Base-by-base conservation (phyloP, 64 coral and sea anemone species). In the Stylophora pistillata region DNA sequence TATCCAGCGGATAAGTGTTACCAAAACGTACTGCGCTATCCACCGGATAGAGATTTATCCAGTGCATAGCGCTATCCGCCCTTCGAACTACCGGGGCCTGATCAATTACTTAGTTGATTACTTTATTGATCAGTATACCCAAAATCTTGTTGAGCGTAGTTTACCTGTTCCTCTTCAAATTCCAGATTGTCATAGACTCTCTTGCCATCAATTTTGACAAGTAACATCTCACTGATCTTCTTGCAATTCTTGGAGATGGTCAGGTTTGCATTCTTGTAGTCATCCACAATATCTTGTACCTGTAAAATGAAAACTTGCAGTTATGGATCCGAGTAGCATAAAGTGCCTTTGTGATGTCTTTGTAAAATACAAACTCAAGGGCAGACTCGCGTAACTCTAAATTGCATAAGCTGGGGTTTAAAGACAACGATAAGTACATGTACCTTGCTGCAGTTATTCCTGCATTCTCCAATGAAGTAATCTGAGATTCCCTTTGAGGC, bases 131-230 rank as follows among this genome's bases (percentile, higher is more conserved):
- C n/a, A 47, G 3, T 7, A 47, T 47, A 47, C 7, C 37, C 37
- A 47, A 7, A 47, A n/a, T 68, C 26, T 11, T 26, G 3, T 1
- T n/a, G n/a, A n/a, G n/a, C 18, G 55, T 63, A 15, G 10, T 20
- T 77, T 71, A 99, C 97, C 85, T 99, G 97, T 91, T 99, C 97
- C 52, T 99, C 97, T 90, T 99, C 97, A 93, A 99, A 99, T 74
- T 99, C 97, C 56, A 99, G 73, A 78, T 99, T 99, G 61, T 99
- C 97, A 77, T 99, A 99, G 7, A 95, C 93, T 79, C 93, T 95
- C 59, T 99, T 99, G 59, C 97, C 94, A 89, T 99, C 97, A 84
- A 99, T 95, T 72, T 95, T 95, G 21, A 99, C 88, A 56, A 99
- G 55, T 31, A 99, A 73, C 97, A 99, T 99, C 78, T 99, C 97